Evolutionary conservation across 2,113 vertebrate species (phyloP).

Genomic region (Syngnathus floridae): DNA sequence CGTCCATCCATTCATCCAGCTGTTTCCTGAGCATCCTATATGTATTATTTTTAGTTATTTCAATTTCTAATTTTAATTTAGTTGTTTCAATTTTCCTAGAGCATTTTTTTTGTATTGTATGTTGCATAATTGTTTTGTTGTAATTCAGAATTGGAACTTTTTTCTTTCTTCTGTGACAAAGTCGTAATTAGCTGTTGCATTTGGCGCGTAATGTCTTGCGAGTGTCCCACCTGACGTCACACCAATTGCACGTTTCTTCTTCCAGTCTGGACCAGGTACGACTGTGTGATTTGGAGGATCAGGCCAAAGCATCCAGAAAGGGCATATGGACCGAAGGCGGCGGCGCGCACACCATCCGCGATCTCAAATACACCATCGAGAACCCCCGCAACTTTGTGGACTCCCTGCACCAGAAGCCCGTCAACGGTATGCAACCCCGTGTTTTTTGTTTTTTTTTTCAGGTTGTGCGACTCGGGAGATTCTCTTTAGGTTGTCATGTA

Average conservation of each 20-base stretch:
- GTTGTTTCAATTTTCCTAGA: no score
- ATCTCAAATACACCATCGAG: conserved; percentile 91
- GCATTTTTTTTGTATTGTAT: no score
- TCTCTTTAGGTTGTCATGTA: conserved; percentile 10
- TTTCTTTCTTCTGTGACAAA: no score
- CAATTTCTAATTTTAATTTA: no score
- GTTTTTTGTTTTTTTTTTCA: neutral
- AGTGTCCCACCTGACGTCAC: no score
- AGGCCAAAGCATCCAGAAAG: conserved; percentile 81
- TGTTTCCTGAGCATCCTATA: no score
- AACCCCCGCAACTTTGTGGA: conserved; percentile 94
- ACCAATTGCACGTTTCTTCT: conserved; percentile 1
- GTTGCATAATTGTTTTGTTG: no score
- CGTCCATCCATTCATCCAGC: no score
- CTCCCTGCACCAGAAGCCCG: conserved; percentile 91
- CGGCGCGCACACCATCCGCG: conserved; percentile 81
- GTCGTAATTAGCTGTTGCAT: no score
- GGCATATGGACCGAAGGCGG: conserved; percentile 90
- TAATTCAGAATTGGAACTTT: no score
- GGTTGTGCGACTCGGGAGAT: conserved; percentile 7
- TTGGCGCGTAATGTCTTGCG: neutral
- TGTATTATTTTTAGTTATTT: no score
- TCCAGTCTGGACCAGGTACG: conserved; percentile 86
- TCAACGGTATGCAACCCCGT: conserved; percentile 77
- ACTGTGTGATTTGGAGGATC: conserved; percentile 89